Conservation (phyloP, 2,797 vertebrate species). For the Gephyroberyx darwinii region DNA sequence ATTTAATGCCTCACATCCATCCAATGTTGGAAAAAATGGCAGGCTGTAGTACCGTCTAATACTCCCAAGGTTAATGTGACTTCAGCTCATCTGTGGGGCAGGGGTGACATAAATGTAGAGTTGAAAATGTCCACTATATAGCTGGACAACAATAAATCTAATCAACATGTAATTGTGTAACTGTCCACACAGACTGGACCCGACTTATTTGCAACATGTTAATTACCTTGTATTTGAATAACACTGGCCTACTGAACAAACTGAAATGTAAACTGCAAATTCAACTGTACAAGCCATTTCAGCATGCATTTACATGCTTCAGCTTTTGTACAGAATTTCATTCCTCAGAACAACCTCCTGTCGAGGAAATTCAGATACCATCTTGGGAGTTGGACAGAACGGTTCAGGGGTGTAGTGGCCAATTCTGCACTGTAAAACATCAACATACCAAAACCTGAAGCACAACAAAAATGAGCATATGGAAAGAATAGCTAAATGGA, state of each 20-base stretch:
- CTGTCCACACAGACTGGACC: neutral
- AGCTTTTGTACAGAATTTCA: neutral
- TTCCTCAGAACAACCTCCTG: neutral
- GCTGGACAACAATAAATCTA: slow-evolving; percentile 3
- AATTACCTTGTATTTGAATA: neutral
- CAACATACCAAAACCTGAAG: neutral
- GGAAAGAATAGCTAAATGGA: neutral
- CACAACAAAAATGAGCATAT: neutral
- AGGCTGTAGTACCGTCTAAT: slow-evolving; percentile 11
- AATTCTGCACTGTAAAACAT: slow-evolving; percentile 1
- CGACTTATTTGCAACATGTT: neutral
- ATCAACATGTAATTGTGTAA: slow-evolving; percentile 1
- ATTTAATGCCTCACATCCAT: slow-evolving; percentile 8
- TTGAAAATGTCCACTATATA: neutral
- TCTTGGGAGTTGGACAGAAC: neutral
- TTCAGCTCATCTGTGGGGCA: slow-evolving; percentile 14
- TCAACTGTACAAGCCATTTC: neutral
- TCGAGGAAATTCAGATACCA: neutral
- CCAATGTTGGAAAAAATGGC: slow-evolving; percentile 2
- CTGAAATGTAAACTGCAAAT: neutral
- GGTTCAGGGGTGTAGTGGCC: neutral
- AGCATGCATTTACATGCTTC: neutral
- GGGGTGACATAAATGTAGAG: slow-evolving; percentile 2
- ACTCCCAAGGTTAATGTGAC: slow-evolving; percentile 25
- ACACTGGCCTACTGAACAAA: neutral